Conservation (phyloP, 2,113 vertebrate species). For the Perca flavescens region DNA sequence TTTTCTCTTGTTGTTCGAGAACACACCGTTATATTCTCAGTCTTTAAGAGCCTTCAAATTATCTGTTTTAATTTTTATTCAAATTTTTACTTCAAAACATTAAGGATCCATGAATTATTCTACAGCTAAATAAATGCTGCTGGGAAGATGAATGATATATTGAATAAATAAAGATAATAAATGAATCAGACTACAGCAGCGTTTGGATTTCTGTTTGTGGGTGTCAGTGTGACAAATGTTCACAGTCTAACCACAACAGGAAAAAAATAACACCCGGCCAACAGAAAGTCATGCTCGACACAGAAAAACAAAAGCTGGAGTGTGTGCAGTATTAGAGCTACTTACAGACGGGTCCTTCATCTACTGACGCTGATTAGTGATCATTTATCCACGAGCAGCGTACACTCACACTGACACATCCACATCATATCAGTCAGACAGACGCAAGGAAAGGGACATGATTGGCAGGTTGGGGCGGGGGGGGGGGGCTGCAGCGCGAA, state of each 20-base stretch:
- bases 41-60: fast-evolving
- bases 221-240: slow-evolving; percentile 46
- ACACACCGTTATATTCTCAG: neutral
- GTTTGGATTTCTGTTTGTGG: slow-evolving; percentile 42
- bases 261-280: slow-evolving; percentile 67
- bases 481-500: slow-evolving; percentile 43
- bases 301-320: slow-evolving; percentile 1
- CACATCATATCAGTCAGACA: slow-evolving; percentile 45
- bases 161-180: neutral
- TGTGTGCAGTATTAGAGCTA: slow-evolving; percentile 9
- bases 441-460: slow-evolving; percentile 40
- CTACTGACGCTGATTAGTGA: slow-evolving; percentile 47
- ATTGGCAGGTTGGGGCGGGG: slow-evolving; percentile 65
- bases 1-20: slow-evolving; percentile 6
- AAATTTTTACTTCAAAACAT: neutral
- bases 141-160: neutral
- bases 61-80: neutral
- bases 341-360: slow-evolving; percentile 76
- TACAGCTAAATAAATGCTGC: neutral
- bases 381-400: slow-evolving; percentile 62
- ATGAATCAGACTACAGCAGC: neutral
- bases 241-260: slow-evolving; percentile 71
- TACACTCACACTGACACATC: slow-evolving; percentile 29
- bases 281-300: slow-evolving; percentile 29
- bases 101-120: neutral